A percentile compares a stretch with the other conserved stretches of the same genome.
Evolutionary conservation across 2,888 invertebrate genomes (phyloP).

Genomic region (Drosophila kanekoi): DNA sequence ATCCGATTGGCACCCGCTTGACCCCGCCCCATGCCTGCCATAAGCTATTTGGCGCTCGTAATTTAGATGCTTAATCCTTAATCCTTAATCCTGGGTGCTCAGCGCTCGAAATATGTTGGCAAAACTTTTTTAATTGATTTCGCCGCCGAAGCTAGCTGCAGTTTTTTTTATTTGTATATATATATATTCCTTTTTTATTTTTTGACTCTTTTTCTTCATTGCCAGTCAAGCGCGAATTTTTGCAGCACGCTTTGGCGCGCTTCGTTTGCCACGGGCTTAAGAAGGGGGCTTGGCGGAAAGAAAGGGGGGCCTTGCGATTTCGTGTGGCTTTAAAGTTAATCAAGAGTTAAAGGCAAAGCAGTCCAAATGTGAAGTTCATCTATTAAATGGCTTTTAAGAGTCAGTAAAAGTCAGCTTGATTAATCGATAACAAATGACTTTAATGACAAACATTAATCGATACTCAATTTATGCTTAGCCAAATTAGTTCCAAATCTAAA

Average conservation of each 20-base stretch:
- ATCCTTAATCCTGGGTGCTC: conserved; percentile 42
- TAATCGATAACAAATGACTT: no score
- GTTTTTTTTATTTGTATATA: conserved; percentile 25
- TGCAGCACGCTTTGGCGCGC: conserved; percentile 55
- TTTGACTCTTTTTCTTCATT: conserved; percentile 34
- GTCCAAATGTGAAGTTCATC: background rate
- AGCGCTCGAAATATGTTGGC: conserved; percentile 30
- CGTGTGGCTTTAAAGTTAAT: conserved; percentile 9
- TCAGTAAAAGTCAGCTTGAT: background rate
- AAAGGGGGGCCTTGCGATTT: background rate
- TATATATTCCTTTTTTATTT: conserved; percentile 19
- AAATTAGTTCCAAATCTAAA: no score
- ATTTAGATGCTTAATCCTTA: conserved; percentile 68
- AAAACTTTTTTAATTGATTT: conserved; percentile 78
- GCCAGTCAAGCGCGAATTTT: conserved; percentile 42
- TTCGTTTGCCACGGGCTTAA: conserved; percentile 1
- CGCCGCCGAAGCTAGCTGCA: conserved; percentile 15
- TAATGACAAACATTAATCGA: no score
- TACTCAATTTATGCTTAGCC: no score
- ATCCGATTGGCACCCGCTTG: background rate
- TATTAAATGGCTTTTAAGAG: background rate
- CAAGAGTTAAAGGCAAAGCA: background rate
- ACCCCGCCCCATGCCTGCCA: background rate
- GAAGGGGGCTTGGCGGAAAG: background rate
- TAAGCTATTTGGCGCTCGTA: conserved; percentile 44